phyloP scores from a whole-genome alignment of 2,113 vertebrate species.

The Aspiorhynchus laticeps region DNA sequence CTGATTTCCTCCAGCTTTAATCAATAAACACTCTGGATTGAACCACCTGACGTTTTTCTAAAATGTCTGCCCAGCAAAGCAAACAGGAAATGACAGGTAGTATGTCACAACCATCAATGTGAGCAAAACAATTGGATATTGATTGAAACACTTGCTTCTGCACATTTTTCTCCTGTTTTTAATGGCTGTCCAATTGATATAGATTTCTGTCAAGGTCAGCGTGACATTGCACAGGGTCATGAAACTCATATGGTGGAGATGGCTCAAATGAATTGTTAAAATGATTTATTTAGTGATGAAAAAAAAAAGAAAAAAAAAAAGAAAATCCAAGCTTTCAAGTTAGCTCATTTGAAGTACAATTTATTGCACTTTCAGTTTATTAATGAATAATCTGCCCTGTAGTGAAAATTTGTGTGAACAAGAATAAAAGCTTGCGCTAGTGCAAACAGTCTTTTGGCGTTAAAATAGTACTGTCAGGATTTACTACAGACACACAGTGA shows the following conservation, averaged over 20 bases:
- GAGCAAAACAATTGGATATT: constrained; percentile 4
- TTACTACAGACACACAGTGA: too few species aligned
- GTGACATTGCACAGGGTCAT: constrained; percentile 15
- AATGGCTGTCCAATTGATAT: constrained; percentile 17
- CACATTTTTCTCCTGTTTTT: not conserved
- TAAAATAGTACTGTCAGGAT: too few species aligned
- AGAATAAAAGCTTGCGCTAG: too few species aligned
- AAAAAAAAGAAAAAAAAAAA: too few species aligned
- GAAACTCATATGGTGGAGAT: constrained; percentile 23
- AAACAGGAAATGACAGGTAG: constrained; percentile 16
- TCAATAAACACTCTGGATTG: not conserved
- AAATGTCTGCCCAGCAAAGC: not conserved
- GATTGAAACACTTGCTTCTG: not conserved
- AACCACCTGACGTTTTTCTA: not conserved
- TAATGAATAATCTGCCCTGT: too few species aligned
- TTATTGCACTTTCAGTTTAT: too few species aligned
- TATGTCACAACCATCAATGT: constrained; percentile 6
- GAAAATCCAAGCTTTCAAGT: not conserved
- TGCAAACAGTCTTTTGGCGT: too few species aligned
- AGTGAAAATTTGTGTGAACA: too few species aligned
- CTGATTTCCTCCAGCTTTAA: not conserved
- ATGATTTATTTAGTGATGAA: not conserved
- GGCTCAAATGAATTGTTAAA: not conserved
- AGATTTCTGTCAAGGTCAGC: constrained; percentile 19
- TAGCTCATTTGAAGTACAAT: too few species aligned